These are phyloP conservation scores for Clarias fuscus DNA, from an alignment of 2,797 vertebrate genomes.

Conservation along the genomic window DNA sequence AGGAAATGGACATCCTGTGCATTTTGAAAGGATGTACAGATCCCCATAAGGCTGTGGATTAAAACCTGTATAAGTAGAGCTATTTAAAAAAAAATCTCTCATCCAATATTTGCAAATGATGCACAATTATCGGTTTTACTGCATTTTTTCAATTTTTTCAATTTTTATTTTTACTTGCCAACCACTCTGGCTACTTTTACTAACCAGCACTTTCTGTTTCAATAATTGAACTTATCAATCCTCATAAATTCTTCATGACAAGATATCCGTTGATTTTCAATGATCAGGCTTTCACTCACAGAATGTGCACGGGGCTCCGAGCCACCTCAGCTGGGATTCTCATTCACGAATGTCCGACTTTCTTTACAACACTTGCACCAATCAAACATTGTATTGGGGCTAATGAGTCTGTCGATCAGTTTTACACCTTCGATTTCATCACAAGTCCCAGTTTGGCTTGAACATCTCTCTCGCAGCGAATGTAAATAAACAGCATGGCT, in stretches of 20 bases:
- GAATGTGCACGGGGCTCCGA: too few relatives aligned
- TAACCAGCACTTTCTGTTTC: background rate
- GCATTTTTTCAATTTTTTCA: background rate
- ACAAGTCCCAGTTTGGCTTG: background rate
- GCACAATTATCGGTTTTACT: background rate
- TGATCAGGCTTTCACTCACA: too few relatives aligned
- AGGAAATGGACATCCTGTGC: constrained; percentile 53
- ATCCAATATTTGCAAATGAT: background rate
- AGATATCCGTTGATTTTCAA: too few relatives aligned
- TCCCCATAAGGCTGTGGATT: background rate
- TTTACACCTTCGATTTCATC: background rate
- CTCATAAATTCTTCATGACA: background rate
- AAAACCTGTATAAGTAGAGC: background rate
- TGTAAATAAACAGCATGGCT: background rate
- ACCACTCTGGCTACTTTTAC: background rate
- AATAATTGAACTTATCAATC: background rate
- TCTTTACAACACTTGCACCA: too few relatives aligned
- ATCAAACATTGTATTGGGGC: too few relatives aligned
- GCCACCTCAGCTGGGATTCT: too few relatives aligned
- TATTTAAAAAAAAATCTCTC: background rate
- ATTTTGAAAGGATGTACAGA: constrained; percentile 32
- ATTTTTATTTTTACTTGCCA: background rate
- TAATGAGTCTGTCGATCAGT: too few relatives aligned
- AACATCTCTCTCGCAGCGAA: background rate
- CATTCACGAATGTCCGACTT: too few relatives aligned